These are phyloP conservation scores for Platysternon megacephalum DNA, from an alignment of 2,113 vertebrate species.

Conservation along the genomic window DNA sequence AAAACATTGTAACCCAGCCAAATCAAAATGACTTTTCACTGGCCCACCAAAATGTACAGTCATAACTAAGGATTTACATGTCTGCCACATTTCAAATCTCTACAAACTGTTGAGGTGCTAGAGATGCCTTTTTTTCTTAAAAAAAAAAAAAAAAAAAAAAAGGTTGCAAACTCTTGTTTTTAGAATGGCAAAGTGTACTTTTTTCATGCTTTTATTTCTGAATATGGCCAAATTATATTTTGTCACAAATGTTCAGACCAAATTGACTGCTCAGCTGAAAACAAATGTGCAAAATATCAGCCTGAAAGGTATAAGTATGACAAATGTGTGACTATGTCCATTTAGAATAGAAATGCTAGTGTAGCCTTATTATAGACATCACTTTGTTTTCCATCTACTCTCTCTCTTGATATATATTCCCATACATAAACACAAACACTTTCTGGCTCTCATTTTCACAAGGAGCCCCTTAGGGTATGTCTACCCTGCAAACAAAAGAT, in stretches of 20 bases:
- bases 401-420: too few relatives aligned
- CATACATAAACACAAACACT: fast-evolving
- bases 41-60: neutral
- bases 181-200: neutral
- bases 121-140: neutral
- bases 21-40: neutral
- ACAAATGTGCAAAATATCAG: neutral
- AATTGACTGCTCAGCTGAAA: neutral
- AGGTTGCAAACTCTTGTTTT: neutral
- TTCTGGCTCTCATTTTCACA: neutral
- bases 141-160: too few relatives aligned
- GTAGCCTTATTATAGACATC: neutral
- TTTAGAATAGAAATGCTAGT: neutral
- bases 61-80: neutral
- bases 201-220: too few relatives aligned
- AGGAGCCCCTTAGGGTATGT: neutral
- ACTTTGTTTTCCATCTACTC: too few relatives aligned
- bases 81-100: neutral
- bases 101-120: neutral
- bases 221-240: too few relatives aligned
- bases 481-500: too few relatives aligned
- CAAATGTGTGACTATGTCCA: neutral
- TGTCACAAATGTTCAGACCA: neutral
- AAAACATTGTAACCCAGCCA: neutral
- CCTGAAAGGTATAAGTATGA: neutral